A percentile compares a stretch with the other conserved stretches of the same genome.
phyloP scores from a whole-genome alignment of 2,888 invertebrate genomes.

The Chirona hameri region DNA sequence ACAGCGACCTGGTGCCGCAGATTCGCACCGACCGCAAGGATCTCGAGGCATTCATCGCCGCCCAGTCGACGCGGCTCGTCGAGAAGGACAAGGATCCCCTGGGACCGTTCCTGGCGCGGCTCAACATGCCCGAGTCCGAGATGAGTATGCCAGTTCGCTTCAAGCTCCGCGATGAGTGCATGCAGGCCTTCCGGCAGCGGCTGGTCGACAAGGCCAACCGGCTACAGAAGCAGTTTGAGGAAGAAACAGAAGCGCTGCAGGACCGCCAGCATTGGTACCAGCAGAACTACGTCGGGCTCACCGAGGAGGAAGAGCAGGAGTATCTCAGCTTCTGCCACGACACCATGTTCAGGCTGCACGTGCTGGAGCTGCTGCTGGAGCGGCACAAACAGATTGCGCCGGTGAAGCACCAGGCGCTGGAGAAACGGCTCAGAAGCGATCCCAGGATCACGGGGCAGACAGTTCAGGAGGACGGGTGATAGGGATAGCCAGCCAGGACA shows the following conservation, averaged over 20 bases:
- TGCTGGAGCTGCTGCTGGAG: slow-evolving; percentile 59
- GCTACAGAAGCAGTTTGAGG: slow-evolving; percentile 63
- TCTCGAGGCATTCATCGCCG: slow-evolving; percentile 54
- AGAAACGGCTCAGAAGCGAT: slow-evolving; percentile 43
- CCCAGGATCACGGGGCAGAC: slow-evolving; percentile 30
- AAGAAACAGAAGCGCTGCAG: slow-evolving; percentile 55
- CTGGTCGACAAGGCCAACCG: slow-evolving; percentile 60
- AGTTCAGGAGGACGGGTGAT: not conserved
- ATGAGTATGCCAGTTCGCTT: slow-evolving; percentile 42
- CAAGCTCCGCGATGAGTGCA: slow-evolving; percentile 53
- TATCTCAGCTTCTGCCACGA: slow-evolving; percentile 56
- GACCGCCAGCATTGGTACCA: slow-evolving; percentile 58
- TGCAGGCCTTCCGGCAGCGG: slow-evolving; percentile 63
- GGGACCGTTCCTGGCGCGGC: slow-evolving; percentile 59
- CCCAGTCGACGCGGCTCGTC: slow-evolving; percentile 58
- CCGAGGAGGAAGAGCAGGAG: slow-evolving; percentile 58
- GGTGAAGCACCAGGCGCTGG: slow-evolving; percentile 41
- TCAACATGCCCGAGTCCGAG: slow-evolving; percentile 42
- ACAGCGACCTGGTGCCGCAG: slow-evolving; percentile 55
- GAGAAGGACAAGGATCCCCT: slow-evolving; percentile 61
- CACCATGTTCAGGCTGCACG: slow-evolving; percentile 53
- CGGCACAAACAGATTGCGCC: slow-evolving; percentile 59
- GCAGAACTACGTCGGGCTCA: slow-evolving; percentile 57
- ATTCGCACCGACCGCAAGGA: slow-evolving; percentile 53
- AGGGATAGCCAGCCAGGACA: not conserved